Evolutionary conservation across 2,113 vertebrate genomes (phyloP).

Genomic region (Calonectris borealis): DNA sequence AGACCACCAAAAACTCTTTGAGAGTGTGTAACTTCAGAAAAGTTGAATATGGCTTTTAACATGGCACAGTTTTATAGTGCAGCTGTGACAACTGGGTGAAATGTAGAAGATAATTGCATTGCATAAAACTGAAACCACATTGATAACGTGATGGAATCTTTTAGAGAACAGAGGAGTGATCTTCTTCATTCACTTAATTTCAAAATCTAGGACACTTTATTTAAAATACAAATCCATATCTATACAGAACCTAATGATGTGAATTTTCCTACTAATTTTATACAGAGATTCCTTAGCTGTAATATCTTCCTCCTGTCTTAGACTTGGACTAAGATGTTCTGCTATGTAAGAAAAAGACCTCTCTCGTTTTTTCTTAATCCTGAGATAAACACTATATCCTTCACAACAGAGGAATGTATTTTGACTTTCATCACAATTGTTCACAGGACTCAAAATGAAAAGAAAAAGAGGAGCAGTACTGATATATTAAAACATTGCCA

Average conservation of each 20-base stretch:
- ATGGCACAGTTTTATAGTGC: conserved; percentile 23
- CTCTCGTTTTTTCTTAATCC: not conserved
- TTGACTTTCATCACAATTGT: not conserved
- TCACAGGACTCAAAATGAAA: not conserved
- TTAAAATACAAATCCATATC: not conserved
- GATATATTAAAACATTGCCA: not conserved
- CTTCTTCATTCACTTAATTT: not conserved
- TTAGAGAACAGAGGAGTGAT: not conserved
- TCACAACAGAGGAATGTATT: not conserved
- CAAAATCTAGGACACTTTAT: not conserved
- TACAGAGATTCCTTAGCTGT: not conserved
- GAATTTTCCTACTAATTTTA: not conserved
- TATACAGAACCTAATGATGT: not conserved
- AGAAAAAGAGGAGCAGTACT: not conserved
- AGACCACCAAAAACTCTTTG: not conserved
- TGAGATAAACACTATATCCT: not conserved
- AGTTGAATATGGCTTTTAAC: conserved; percentile 42
- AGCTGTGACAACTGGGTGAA: conserved; percentile 31
- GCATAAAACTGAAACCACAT: conserved; percentile 11
- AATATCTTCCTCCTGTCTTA: not conserved
- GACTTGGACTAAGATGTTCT: not conserved
- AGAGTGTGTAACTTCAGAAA: conserved; percentile 2
- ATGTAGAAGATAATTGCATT: not conserved
- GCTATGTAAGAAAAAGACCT: not conserved
- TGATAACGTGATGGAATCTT: not conserved